Evolutionary conservation across 2,888 invertebrate species (phyloP).

Genomic region (Netelia fuscicornis): DNA sequence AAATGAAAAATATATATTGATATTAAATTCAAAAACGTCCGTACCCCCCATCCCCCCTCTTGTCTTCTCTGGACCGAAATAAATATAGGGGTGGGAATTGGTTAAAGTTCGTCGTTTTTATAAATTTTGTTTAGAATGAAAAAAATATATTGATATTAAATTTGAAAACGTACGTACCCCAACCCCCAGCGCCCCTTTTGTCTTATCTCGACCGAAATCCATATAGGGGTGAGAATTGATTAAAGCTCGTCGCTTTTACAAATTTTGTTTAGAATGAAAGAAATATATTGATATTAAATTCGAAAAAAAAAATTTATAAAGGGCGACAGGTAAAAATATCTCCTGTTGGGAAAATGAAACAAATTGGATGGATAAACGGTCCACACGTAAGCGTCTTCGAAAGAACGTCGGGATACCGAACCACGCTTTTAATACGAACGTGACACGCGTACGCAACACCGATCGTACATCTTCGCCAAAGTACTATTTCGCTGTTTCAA

Average conservation of each 20-base stretch:
- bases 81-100: no score
- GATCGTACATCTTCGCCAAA: constrained; percentile 26
- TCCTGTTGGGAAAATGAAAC: constrained; percentile 9
- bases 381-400: constrained; percentile 29
- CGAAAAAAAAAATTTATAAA: neutral
- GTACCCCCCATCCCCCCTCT: no score
- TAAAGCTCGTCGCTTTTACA: no score
- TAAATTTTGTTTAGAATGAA: no score
- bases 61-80: no score
- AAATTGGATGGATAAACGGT: constrained; percentile 24
- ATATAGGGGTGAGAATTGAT: no score
- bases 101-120: no score
- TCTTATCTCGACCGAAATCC: no score
- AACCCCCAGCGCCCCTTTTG: no score
- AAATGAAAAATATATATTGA: neutral
- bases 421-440: constrained; percentile 62
- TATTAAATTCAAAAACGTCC: neutral
- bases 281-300: neutral
- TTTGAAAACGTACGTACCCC: neutral
- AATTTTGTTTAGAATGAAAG: no score
- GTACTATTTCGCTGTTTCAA: constrained; percentile 55
- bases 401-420: constrained; percentile 2
- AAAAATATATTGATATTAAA: neutral
- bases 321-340: neutral
- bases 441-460: constrained; percentile 53